Evolutionary conservation across 2,113 vertebrate genomes (phyloP).

Genomic region (Corynorhinus townsendii): DNA sequence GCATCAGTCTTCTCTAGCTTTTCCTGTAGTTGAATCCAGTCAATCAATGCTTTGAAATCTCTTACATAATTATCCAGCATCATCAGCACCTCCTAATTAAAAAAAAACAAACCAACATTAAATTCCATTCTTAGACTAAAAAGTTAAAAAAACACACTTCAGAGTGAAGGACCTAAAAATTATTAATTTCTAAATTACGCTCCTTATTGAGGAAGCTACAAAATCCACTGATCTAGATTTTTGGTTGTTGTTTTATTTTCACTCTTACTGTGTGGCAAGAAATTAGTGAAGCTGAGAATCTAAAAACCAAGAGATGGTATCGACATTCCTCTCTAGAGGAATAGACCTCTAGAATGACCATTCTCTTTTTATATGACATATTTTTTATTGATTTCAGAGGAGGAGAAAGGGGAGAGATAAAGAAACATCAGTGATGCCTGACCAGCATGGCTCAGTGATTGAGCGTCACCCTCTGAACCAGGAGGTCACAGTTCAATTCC

Average conservation of each 20-base stretch:
- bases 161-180: background rate
- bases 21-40: slow-evolving; percentile 99
- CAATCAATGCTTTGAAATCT: slow-evolving; percentile 98
- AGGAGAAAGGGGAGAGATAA: no score
- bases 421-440: no score
- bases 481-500: no score
- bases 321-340: background rate
- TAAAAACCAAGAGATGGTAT: background rate
- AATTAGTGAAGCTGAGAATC: background rate
- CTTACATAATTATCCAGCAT: slow-evolving; percentile 99
- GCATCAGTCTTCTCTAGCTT: slow-evolving; percentile 98
- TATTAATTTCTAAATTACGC: slow-evolving; percentile 6
- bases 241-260: background rate
- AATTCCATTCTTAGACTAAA: background rate
- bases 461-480: no score
- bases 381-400: no score
- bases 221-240: background rate
- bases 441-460: no score
- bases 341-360: background rate
- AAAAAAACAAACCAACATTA: slow-evolving; percentile 50
- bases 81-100: slow-evolving; percentile 94
- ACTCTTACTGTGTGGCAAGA: background rate
- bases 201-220: background rate
- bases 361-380: background rate
- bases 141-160: background rate